Evolutionary conservation across 2,113 vertebrate species (phyloP).

Genomic region (Scopus umbretta): DNA sequence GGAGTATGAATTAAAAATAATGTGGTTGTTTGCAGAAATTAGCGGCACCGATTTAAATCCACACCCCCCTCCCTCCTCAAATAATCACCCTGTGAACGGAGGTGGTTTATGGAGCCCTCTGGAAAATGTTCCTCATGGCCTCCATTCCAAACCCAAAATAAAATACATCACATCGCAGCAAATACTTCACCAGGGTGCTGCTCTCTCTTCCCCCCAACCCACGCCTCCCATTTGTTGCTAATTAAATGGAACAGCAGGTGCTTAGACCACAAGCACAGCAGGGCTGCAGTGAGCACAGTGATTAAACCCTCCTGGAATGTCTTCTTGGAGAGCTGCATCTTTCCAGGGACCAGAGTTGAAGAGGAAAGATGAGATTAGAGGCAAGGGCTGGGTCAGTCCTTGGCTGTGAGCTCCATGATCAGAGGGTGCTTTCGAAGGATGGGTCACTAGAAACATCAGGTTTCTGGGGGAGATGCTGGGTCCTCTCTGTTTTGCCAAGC

Average conservation of each 20-base stretch:
- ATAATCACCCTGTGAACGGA: conserved; percentile 42
- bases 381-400: background rate
- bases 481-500: background rate
- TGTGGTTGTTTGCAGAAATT: conserved; percentile 45
- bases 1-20: conserved; percentile 62
- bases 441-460: background rate
- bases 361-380: conserved; percentile 11
- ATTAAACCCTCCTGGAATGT: conserved; percentile 53
- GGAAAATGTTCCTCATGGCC: conserved; percentile 55
- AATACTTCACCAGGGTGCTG: conserved; percentile 41
- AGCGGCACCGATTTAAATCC: background rate
- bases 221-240: conserved; percentile 62
- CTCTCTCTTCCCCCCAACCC: background rate
- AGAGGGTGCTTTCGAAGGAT: background rate
- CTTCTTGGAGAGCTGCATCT: conserved; percentile 47
- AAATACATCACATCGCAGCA: conserved; percentile 25
- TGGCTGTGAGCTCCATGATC: background rate
- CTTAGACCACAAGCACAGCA: conserved; percentile 50
- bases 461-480: background rate
- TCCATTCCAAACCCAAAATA: background rate
- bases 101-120: conserved; percentile 30
- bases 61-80: conserved; percentile 31
- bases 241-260: conserved; percentile 64
- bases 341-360: background rate
- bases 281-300: background rate